phyloP scores from a whole-genome alignment of 2,797 vertebrate species.

The Sylvilagus floridanus region DNA sequence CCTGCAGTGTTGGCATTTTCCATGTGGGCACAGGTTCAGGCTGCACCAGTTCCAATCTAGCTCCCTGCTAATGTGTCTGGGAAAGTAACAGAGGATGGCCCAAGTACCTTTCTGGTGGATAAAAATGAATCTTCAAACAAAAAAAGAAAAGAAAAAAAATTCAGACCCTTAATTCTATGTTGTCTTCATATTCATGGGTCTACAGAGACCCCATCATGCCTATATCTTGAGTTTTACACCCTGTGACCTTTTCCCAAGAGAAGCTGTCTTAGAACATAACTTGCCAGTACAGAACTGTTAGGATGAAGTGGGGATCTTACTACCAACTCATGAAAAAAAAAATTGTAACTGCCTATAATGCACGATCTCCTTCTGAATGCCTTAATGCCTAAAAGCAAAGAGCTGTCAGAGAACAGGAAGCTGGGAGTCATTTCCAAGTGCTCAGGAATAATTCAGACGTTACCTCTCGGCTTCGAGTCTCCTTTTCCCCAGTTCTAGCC shows the following conservation, averaged over 20 bases:
- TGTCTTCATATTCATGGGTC: background rate
- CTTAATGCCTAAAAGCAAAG: conserved; percentile 12
- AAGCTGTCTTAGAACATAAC: background rate
- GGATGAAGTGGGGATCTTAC: background rate
- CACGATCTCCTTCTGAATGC: conserved; percentile 8
- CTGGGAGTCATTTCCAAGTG: background rate
- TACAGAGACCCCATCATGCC: background rate
- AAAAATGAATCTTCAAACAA: no score
- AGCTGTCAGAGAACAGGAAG: conserved; percentile 17
- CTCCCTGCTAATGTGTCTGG: no score
- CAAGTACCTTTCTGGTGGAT: no score
- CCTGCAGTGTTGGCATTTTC: no score
- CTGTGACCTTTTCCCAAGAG: background rate
- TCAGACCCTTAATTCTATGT: background rate
- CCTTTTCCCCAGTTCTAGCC: background rate
- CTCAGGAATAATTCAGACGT: background rate
- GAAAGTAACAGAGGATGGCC: no score
- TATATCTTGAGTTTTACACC: background rate
- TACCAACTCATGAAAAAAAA: background rate
- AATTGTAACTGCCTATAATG: background rate
- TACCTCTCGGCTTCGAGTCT: background rate
- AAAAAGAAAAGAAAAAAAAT: no score
- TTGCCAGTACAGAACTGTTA: background rate
- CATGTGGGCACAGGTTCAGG: no score
- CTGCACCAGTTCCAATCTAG: no score